phyloP scores from a whole-genome alignment of 2,797 vertebrate genomes.

The Lepus oiostolus region DNA sequence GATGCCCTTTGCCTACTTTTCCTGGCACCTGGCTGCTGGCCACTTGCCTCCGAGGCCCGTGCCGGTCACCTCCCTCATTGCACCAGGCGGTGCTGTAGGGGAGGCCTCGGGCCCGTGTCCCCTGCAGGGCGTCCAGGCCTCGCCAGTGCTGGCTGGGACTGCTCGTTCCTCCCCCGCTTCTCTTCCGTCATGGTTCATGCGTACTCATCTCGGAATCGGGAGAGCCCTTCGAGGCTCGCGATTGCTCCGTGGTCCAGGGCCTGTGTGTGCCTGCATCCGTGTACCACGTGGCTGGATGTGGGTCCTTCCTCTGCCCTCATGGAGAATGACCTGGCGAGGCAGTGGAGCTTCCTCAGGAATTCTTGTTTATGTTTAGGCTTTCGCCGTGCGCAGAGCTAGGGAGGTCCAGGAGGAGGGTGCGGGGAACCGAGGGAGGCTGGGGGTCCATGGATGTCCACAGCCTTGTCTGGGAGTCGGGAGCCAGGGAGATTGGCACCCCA shows the following conservation, averaged over 20 bases:
- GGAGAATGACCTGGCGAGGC: background rate
- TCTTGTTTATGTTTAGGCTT: background rate
- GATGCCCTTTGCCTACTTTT: too few relatives aligned
- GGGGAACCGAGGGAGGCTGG: background rate
- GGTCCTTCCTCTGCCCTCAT: background rate
- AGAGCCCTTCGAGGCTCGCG: background rate
- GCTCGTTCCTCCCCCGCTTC: background rate
- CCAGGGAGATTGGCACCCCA: background rate
- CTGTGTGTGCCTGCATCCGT: background rate
- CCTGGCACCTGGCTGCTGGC: too few relatives aligned
- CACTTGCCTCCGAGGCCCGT: too few relatives aligned
- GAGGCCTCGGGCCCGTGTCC: too few relatives aligned
- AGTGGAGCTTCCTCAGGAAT: background rate
- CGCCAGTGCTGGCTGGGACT: background rate
- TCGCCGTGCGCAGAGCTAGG: background rate
- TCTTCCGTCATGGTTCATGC: background rate
- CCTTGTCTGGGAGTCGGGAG: background rate
- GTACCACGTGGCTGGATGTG: background rate
- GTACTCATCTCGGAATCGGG: background rate
- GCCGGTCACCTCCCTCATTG: rapidly evolving
- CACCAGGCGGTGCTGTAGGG: background rate
- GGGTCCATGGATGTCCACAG: rapidly evolving
- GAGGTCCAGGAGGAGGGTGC: background rate
- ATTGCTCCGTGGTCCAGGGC: background rate
- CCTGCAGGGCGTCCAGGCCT: background rate